phyloP scores from a whole-genome alignment of 2,797 vertebrate genomes.

The Tadarida brasiliensis region DNA sequence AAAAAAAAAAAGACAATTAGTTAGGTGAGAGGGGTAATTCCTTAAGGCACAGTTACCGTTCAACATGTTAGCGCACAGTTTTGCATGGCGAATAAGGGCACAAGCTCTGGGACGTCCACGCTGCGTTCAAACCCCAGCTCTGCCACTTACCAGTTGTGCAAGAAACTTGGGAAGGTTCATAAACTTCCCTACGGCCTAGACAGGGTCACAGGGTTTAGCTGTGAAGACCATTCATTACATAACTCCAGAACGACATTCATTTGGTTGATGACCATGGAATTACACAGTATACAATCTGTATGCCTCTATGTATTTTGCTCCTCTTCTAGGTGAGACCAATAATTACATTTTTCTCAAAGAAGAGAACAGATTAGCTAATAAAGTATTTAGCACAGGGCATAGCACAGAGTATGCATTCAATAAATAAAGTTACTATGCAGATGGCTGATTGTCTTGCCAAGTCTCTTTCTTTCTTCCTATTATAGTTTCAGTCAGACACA shows the following conservation, averaged over 20 bases:
- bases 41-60: background rate
- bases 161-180: background rate
- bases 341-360: background rate
- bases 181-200: background rate
- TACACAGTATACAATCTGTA: background rate
- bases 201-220: background rate
- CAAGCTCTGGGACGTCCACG: background rate
- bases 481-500: background rate
- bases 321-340: background rate
- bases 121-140: background rate
- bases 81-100: background rate
- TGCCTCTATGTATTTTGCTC: background rate
- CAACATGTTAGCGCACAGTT: background rate
- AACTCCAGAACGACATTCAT: background rate
- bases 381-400: background rate
- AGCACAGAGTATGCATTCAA: background rate
- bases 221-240: background rate
- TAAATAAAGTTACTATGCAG: background rate
- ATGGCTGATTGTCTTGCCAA: background rate
- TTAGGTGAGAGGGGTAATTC: background rate
- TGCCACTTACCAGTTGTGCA: background rate
- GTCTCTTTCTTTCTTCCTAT: background rate
- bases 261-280: background rate
- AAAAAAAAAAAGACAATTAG: slow-evolving; percentile 30
- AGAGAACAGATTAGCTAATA: background rate